Percentiles rank a stretch among this genome's conserved stretches.
Conservation (phyloP, 2,113 vertebrate species). For the Heptranchias perlo region DNA sequence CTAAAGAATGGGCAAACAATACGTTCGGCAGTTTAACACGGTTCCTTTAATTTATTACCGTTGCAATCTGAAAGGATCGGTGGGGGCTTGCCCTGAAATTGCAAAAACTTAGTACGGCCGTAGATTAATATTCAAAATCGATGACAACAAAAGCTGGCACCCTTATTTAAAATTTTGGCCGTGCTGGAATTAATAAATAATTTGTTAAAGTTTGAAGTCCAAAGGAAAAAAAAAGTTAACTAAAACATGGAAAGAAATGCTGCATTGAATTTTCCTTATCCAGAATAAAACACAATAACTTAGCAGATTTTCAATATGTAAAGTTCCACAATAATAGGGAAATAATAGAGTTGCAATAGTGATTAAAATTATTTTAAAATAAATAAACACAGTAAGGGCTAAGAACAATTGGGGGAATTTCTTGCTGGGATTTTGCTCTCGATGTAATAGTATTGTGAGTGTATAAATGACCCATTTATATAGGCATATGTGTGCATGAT, state of each 20-base stretch:
- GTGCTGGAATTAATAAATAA: neutral
- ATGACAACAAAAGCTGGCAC: neutral
- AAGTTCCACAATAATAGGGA: neutral
- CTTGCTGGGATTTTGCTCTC: neutral
- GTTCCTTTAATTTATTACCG: constrained; percentile 17
- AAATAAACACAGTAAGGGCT: too few species aligned
- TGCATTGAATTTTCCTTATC: neutral
- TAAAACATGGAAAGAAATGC: neutral
- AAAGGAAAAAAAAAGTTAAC: neutral
- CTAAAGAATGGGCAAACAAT: constrained; percentile 27
- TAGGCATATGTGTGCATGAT: neutral
- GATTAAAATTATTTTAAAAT: neutral
- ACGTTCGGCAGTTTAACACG: neutral
- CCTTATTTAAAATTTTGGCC: neutral
- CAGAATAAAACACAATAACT: neutral
- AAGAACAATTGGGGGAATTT: neutral
- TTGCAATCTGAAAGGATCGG: neutral
- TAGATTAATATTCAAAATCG: constrained; percentile 20
- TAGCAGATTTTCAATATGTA: neutral
- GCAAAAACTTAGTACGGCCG: neutral
- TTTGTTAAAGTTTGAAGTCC: neutral
- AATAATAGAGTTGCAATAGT: neutral
- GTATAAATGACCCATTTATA: neutral
- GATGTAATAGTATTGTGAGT: neutral
- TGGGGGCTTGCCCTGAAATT: neutral